phyloP scores from a whole-genome alignment of 2,888 invertebrate genomes.

The Athripsodes cinereus region DNA sequence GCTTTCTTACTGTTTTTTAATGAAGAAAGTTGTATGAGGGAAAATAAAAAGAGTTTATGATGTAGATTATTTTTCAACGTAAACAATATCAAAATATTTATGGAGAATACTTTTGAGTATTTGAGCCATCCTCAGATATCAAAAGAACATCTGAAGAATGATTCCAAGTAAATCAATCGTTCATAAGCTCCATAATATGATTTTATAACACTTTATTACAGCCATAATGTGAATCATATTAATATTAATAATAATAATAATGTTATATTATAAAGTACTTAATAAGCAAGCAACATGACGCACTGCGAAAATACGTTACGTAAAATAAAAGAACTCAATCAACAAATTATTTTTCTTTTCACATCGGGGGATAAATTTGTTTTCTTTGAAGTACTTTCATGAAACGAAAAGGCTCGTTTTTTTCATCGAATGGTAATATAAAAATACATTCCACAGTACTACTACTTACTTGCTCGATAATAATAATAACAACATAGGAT shows the following conservation, averaged over 20 bases:
- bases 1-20: no score
- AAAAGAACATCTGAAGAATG: no score
- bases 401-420: not conserved
- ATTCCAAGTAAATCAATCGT: no score
- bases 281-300: not conserved
- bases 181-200: not conserved
- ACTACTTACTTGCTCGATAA: no score
- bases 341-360: constrained; percentile 2
- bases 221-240: not conserved
- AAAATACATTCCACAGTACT: not conserved
- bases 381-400: not conserved
- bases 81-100: no score
- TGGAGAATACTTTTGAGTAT: no score
- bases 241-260: not conserved
- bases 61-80: no score
- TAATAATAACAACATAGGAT: not conserved
- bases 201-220: not conserved
- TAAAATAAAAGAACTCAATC: constrained; percentile 2
- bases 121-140: no score
- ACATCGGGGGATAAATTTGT: not conserved
- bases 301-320: not conserved
- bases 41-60: no score
- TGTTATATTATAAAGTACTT: not conserved
- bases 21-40: no score
- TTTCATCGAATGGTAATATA: not conserved